Evolutionary conservation across 2,113 vertebrate species (phyloP).

Genomic region (Zosterops japonicus): DNA sequence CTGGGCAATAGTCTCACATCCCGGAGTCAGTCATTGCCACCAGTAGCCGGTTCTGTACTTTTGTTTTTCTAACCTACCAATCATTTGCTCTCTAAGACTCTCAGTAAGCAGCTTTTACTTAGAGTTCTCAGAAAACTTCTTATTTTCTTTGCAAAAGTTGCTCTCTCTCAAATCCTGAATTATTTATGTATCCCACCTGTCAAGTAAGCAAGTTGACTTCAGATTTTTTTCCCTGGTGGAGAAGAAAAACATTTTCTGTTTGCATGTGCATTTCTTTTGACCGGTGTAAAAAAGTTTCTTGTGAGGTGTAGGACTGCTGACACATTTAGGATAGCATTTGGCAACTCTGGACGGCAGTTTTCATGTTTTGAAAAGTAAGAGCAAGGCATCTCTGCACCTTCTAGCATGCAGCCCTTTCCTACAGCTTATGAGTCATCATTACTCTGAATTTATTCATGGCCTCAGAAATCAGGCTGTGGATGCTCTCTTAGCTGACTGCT

Average conservation of each 20-base stretch:
- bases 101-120: not conserved
- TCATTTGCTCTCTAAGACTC: not conserved
- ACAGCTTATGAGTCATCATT: not conserved
- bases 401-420: not conserved
- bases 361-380: not conserved
- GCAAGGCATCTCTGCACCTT: not conserved
- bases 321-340: not conserved
- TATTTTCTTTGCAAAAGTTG: not conserved
- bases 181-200: not conserved
- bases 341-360: not conserved
- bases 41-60: not conserved
- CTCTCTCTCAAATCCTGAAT: not conserved
- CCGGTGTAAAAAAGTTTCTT: not conserved
- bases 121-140: not conserved
- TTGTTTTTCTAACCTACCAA: not conserved
- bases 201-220: not conserved
- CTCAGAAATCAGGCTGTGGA: not conserved
- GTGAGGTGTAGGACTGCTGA: not conserved
- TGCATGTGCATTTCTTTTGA: not conserved
- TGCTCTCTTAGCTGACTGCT: not conserved
- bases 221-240: not conserved
- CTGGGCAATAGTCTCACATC: not conserved
- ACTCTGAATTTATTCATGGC: not conserved
- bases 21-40: not conserved
- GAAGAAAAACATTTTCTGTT: not conserved